These are phyloP conservation scores for Tachysurus vachellii DNA, from an alignment of 2,113 vertebrate species.

Conservation along the genomic window DNA sequence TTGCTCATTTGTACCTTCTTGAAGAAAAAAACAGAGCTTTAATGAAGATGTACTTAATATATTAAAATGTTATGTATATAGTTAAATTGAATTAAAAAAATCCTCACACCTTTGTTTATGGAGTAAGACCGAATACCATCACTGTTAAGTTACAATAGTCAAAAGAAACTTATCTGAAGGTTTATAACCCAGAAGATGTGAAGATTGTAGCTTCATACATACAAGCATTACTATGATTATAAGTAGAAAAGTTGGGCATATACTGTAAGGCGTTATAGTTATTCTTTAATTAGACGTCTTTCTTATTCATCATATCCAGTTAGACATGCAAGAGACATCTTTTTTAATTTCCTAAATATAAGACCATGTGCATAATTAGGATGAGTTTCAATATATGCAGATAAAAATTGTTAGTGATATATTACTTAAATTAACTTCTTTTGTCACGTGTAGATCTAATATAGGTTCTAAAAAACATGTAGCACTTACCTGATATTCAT, in stretches of 20 bases:
- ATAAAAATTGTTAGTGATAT: not conserved
- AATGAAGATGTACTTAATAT: not conserved
- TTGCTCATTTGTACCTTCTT: too few relatives aligned
- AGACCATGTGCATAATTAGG: not conserved
- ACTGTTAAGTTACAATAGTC: not conserved
- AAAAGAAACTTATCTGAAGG: not conserved
- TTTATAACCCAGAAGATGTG: not conserved
- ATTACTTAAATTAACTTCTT: not conserved
- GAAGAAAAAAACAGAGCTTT: not conserved
- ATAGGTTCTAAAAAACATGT: not conserved
- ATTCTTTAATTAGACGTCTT: not conserved
- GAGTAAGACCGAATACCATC: not conserved
- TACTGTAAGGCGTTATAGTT: not conserved
- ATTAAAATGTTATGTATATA: not conserved
- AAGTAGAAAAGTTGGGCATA: not conserved
- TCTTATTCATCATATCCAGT: not conserved
- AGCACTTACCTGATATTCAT: constrained; percentile 4
- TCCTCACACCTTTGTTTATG: not conserved
- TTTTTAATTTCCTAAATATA: not conserved
- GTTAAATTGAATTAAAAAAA: not conserved
- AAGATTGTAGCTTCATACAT: not conserved
- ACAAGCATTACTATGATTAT: not conserved
- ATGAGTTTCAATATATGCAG: not conserved
- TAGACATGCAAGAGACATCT: not conserved
- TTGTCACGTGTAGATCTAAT: not conserved